These are phyloP conservation scores for Sarcophaga peregrina DNA, from an alignment of 1,140 invertebrate species.

Conservation along the genomic window DNA sequence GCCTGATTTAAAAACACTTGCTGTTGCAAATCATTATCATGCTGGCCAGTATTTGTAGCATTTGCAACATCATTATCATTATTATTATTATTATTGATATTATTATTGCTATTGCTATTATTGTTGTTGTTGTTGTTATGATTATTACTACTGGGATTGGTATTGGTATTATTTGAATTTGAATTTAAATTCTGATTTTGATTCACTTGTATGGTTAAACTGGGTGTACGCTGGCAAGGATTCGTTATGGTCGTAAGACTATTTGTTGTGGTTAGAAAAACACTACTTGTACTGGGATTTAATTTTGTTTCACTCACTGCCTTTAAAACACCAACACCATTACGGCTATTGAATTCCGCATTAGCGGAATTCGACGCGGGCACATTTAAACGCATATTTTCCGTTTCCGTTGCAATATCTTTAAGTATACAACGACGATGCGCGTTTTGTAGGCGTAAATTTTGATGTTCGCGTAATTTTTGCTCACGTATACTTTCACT, in stretches of 20 bases:
- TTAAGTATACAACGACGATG: not conserved
- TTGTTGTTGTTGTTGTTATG: constrained; percentile 46
- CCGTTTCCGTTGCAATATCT: not conserved
- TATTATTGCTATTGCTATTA: constrained; percentile 46
- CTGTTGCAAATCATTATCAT: not conserved
- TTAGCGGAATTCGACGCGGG: constrained; percentile 41
- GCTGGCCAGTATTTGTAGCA: too few species aligned
- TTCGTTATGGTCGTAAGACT: constrained; percentile 48
- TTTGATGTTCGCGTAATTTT: constrained; percentile 6
- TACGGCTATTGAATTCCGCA: not conserved
- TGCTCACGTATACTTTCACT: constrained; percentile 57
- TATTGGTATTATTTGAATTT: constrained; percentile 48
- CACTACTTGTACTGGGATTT: constrained; percentile 50
- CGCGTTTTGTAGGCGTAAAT: not conserved
- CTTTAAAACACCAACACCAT: not conserved
- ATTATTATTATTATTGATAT: constrained; percentile 18
- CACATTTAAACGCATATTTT: constrained; percentile 49
- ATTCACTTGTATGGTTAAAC: constrained; percentile 64
- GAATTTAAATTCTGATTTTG: constrained; percentile 50
- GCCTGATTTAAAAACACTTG: constrained; percentile 45
- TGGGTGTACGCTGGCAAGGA: constrained; percentile 60
- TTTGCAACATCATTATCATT: not conserved
- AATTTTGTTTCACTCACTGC: constrained; percentile 46
- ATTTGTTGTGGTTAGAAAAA: constrained; percentile 51
- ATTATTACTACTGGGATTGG: constrained; percentile 41